A percentile compares a stretch with the other conserved stretches of the same genome.
Conservation (phyloP, 2,797 vertebrate genomes). For the Sebastes nivosus region DNA sequence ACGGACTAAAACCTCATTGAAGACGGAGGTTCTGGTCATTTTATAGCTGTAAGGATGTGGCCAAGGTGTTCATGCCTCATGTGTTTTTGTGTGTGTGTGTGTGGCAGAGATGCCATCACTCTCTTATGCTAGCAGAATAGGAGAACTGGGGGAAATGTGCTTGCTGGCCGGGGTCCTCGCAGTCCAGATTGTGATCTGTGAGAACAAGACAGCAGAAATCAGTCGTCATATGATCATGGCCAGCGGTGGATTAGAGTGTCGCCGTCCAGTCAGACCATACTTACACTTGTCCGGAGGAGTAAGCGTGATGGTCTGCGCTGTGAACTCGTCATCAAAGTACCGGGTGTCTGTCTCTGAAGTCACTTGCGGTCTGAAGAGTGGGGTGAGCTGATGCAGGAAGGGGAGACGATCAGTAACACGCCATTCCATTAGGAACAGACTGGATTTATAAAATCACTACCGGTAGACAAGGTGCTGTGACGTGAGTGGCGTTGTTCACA, state of each 20-base stretch:
- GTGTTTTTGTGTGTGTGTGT: conserved; percentile 30
- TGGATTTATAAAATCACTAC: not conserved
- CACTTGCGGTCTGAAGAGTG: conserved; percentile 91
- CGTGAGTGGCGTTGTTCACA: not conserved
- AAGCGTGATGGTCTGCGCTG: conserved; percentile 90
- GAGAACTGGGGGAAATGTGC: conserved; percentile 92
- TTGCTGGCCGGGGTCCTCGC: conserved; percentile 72
- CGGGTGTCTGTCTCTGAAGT: conserved; percentile 90
- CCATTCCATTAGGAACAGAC: not conserved
- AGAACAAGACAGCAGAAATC: conserved; percentile 14
- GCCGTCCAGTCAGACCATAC: conserved; percentile 43
- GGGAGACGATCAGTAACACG: not conserved
- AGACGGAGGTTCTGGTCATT: conserved; percentile 39
- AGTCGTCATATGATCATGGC: not conserved
- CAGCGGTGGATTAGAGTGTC: not conserved
- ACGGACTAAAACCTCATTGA: conserved; percentile 28
- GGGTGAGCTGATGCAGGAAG: conserved; percentile 77
- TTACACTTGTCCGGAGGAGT: conserved; percentile 91
- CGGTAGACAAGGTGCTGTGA: too few relatives aligned
- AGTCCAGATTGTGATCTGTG: conserved; percentile 81
- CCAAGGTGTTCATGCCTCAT: conserved; percentile 29
- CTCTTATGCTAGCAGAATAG: conserved; percentile 83
- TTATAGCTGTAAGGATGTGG: conserved; percentile 25
- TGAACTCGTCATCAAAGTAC: conserved; percentile 93
- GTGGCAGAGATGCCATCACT: conserved; percentile 54